Base-by-base conservation (phyloP, 1,140 invertebrate species). In the Maniola jurtina region DNA sequence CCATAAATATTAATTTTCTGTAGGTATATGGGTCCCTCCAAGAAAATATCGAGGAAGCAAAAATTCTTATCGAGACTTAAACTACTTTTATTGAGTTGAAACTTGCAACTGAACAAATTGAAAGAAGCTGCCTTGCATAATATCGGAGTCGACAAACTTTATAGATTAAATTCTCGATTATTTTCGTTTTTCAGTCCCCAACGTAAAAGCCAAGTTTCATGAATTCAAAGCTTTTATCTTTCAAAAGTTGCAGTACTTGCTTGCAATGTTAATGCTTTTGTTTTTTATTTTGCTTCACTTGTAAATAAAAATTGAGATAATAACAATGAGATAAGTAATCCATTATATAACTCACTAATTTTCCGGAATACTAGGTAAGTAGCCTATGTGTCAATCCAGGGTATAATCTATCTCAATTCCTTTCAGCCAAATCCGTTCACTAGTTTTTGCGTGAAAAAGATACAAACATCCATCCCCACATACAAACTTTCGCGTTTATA, bases 51-150 rank as follows among this genome's bases (percentile, higher is more conserved):
- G 52, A 55, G 5, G 52, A 6, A 14, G 48, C 25, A 55, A 34
- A 13, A 55, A 55, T 55, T 34, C 25, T 55, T 55, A 55, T 55
- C 25, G 52, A 11, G 52, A 25, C 52, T 55, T 55, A 55, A 55
- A 55, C 52, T 55, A 55, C 16, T 55, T 55, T 55, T 55, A 55
- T 55, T 55, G 52, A 55, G 52, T 55, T 55, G 15, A 55, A 55
- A 55, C 52, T 55, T 55, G 52, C 52, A 55, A 55, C 52, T 55
- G 52, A 55, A 55, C 52, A 55, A 55, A 55, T 55, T 55, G 52
- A 55, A 55, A 55, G 52, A 55, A 34, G 52, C 16, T 55, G 52
- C 33, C 52, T 55, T 55, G 52, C 52, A 55, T 55, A 55, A 55
- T 55, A 55, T 55, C 52, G 35, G 16, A 55, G 25, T 8, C 52